Evolutionary conservation across 1,140 invertebrate genomes (phyloP).

Genomic region (Polyergus mexicanus): DNA sequence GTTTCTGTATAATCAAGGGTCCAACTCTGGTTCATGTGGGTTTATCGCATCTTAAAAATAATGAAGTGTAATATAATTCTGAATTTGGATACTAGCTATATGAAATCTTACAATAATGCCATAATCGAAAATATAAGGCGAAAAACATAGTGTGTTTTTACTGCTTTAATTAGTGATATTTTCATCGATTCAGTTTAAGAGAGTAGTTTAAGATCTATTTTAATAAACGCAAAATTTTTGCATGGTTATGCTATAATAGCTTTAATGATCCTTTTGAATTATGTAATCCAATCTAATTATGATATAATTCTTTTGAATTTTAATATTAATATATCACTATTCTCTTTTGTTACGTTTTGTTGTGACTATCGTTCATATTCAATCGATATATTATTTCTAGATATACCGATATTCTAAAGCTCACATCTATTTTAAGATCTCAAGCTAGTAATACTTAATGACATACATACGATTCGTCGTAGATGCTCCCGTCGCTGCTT

Average conservation of each 20-base stretch:
- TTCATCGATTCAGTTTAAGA: not conserved
- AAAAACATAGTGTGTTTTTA: no score
- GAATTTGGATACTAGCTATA: no score
- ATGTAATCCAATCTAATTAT: no score
- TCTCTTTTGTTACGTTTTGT: slow-evolving; percentile 50
- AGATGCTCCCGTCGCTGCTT: slow-evolving; percentile 7
- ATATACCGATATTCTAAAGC: slow-evolving; percentile 65
- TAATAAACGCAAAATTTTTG: not conserved
- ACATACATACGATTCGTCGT: slow-evolving; percentile 49
- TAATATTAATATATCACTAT: not conserved
- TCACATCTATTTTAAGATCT: slow-evolving; percentile 67
- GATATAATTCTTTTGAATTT: not conserved
- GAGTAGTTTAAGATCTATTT: not conserved
- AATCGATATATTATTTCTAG: slow-evolving; percentile 72
- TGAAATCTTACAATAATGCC: no score
- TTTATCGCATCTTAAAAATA: no score
- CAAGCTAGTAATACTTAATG: slow-evolving; percentile 55
- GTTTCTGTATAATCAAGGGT: no score
- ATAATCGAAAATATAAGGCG: no score
- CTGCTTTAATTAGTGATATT: not conserved
- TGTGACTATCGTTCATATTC: slow-evolving; percentile 41
- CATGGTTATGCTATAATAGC: not conserved
- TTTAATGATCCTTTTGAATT: no score
- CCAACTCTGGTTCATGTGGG: no score
- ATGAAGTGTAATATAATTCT: no score